Evolutionary conservation across 2,888 invertebrate species (phyloP).

Genomic region (Caenorhabditis sp.): DNA sequence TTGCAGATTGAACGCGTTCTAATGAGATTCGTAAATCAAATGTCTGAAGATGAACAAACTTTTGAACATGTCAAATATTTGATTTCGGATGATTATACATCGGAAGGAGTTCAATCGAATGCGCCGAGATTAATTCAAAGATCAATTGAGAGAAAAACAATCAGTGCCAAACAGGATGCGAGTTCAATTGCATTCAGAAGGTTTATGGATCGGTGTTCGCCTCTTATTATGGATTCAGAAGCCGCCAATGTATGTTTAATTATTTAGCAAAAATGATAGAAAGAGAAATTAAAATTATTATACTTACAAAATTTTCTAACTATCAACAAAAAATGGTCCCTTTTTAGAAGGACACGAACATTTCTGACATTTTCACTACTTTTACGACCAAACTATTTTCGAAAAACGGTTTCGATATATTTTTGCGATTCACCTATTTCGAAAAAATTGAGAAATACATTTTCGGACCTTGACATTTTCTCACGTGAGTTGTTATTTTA

Average conservation of each 20-base stretch:
- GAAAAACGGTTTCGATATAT: too few species aligned
- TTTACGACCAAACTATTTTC: too few species aligned
- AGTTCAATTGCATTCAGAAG: conserved; percentile 8
- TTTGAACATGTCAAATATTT: conserved; percentile 27
- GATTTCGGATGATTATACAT: conserved; percentile 25
- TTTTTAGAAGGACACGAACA: too few species aligned
- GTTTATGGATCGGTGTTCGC: conserved; percentile 24
- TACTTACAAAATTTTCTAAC: too few species aligned
- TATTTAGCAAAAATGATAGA: neutral
- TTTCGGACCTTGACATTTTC: neutral
- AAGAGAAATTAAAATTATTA: too few species aligned
- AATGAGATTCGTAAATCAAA: conserved; percentile 33
- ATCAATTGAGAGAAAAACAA: conserved; percentile 3
- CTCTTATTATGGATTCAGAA: conserved; percentile 21
- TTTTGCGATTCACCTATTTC: too few species aligned
- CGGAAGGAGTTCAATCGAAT: conserved; percentile 6
- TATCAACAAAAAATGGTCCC: too few species aligned
- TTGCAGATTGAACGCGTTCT: conserved; percentile 22
- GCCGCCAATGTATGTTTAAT: conserved; percentile 10
- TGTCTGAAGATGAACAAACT: conserved; percentile 17
- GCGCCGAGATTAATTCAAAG: conserved; percentile 9
- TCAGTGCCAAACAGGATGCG: neutral
- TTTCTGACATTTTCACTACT: too few species aligned
- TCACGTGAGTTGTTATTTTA: too few species aligned
- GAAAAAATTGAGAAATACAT: too few species aligned